Evolutionary conservation across 35 echinoderm and acorn worm species (phyloP), one percentile per base, ranked within the genome.

Genomic region (Lytechinus variegatus): DNA sequence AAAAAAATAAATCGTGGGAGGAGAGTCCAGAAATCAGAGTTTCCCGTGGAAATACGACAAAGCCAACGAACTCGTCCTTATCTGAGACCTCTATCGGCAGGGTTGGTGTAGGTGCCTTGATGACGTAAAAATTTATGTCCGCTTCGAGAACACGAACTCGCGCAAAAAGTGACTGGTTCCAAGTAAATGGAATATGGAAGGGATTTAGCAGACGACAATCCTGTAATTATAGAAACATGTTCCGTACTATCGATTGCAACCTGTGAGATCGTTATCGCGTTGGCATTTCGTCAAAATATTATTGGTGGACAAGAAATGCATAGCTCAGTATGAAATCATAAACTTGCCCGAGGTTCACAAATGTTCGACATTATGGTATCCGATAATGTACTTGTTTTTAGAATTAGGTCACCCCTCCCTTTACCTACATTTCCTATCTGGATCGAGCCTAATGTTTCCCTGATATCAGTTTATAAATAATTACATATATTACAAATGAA

Each of bases 241-340:
- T 79, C 66, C 66, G 66, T 24, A 24, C 66, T 79, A 79, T 79
- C 66, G 66, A 79, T 79, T 79, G 66, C 66, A 24, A 16, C 16
- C 16, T 79, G 66, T 79, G 14, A 79, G 66, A 79, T 79, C 66
- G 8, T 5, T n/a, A 79, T 79, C 66, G 14, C 66, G 6, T 79
- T 79, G 66, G 66, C 66, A 79, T 79, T 79, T 79, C 66, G 66
- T 79, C 66, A 79, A 79, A 79, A 79, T 79, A 60, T 79, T 21
- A 24, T 79, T 19, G 66, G 66, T 24, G 16, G 14, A 79, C 19
- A 79, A 79, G n/a, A n/a, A n/a, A n/a, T n/a, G 66, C 66, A 79
- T 79, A 24, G 21, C 16, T 79, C 4, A 79, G 5, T 79, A 7
- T 19, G 14, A 79, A 24, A 19, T 0, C 66, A 24, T 24, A 24